A percentile compares a stretch with the other conserved stretches of the same genome.
Conservation (phyloP, 1,140 invertebrate genomes). For the Drosophila rhopaloa region DNA sequence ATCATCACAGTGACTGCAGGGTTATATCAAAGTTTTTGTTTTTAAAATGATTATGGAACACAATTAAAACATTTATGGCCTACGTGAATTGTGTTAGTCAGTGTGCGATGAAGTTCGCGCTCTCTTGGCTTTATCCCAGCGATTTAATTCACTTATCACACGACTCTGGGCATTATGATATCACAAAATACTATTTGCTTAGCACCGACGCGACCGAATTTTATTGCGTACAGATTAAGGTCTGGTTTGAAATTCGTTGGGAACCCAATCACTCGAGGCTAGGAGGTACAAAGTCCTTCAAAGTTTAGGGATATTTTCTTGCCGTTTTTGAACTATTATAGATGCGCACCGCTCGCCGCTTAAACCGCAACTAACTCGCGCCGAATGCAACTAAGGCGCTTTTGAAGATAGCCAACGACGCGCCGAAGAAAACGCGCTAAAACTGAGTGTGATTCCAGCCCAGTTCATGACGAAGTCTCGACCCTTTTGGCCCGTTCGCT, state of each 20-base stretch:
- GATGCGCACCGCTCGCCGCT: conserved; percentile 59
- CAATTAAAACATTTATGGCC: conserved; percentile 38
- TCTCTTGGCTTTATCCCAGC: conserved; percentile 38
- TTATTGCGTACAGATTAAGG: conserved; percentile 39
- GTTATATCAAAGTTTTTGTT: conserved; percentile 47
- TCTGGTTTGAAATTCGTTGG: conserved; percentile 15
- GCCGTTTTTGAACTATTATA: conserved; percentile 9
- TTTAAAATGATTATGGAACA: conserved; percentile 41
- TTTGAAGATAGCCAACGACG: conserved; percentile 61
- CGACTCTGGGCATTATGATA: conserved; percentile 40
- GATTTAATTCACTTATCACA: conserved; percentile 40
- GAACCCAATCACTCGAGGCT: conserved; percentile 7
- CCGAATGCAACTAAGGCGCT: conserved; percentile 60
- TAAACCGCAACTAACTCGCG: conserved; percentile 68
- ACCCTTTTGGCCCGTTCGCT: conserved; percentile 25
- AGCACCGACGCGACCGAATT: conserved; percentile 28
- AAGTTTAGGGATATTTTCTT: conserved; percentile 9
- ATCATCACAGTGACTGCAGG: neutral
- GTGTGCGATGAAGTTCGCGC: conserved; percentile 6
- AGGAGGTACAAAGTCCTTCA: conserved; percentile 32
- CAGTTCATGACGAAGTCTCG: conserved; percentile 50
- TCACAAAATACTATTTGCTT: conserved; percentile 47
- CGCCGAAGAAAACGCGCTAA: conserved; percentile 65
- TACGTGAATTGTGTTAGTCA: conserved; percentile 33
- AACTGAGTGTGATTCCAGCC: conserved; percentile 62